Evolutionary conservation across 2,888 invertebrate genomes (phyloP), one percentile per base, ranked within the genome.

Genomic region (Drosophila lacicola): DNA sequence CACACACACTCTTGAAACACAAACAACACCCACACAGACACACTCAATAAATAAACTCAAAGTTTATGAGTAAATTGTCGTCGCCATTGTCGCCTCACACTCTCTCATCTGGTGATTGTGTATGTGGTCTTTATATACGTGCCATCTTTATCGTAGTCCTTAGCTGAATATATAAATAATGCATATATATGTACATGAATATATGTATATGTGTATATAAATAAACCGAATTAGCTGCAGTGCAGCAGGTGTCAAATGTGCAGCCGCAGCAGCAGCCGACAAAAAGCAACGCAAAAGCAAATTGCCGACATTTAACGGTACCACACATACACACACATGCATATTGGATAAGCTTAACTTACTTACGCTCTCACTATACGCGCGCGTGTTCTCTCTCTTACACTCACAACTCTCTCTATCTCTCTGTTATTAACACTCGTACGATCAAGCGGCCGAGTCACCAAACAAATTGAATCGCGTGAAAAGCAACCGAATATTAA

Each of bases 81-180:
- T 88, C 88, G 88, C 82, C 88, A 82, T 87, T 84, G 74, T 87
- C 82, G 88, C 88, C 88, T 88, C 88, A 82, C 88, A 82, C 75
- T 85, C 75, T 85, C 89, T 89, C 89, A 83, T 80, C 88, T 87
- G 90, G 90, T 90, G 86, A 89, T 90, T 82, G 83, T 89, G 81
- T 86, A 88, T 89, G 90, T 90, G 89, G 90, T 90, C 88, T 90
- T 90, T 89, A 90, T 89, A 90, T 89, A 87, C 88, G 90, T 90
- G 91, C 91, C 90, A 90, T 90, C 90, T 90, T 82, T 88, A 82
- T 90, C 82, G 75, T 90, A 88, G 80, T 88, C 83, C 84, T 86
- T 88, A 86, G 86, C 86, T 82, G 86, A 88, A 88, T 74, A 78
- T 61, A 58, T 63, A 44, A 50, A 58, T 45, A 51, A 50, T 36